Base-by-base conservation (phyloP, 2,113 vertebrate species). In the Anser brachyrhynchus region DNA sequence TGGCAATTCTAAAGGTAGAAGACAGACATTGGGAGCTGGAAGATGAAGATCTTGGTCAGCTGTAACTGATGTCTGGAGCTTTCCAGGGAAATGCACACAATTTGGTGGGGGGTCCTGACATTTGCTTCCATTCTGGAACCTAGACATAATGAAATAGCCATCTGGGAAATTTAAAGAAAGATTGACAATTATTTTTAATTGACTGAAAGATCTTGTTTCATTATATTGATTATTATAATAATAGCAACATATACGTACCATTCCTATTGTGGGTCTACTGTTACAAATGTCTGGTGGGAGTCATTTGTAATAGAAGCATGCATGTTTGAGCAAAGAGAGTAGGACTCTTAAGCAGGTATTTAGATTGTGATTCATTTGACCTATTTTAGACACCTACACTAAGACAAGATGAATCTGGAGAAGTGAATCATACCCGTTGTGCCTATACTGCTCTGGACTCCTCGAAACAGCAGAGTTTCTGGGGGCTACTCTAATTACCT, bases 311-410 rank as follows among this genome's bases (percentile, higher is more conserved):
- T 5, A 76, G 59, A 86, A n/a, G 62, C 0, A 1, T 15, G 11
- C 15, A 20, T 28, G 10, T 61, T 84, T 58, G 18, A 79, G 35
- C 21, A 89, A 82, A 39, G 54, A 35, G 87, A 79, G 54, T 54
- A 91, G 70, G 70, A 58, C 13, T 82, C 16, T 79, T 72, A 85
- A 92, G 49, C 23, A 91, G 49, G 12, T 89, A 73, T 76, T 95
- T 79, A 70, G 71, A 25, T 74, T 93, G 62, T 95, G 96, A 97
- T 93, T 97, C 91, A 96, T 92, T 94, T 96, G 93, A 87, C 93
- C 91, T 95, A 85, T 95, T 96, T 97, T 72, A 95, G 89, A 93
- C 96, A 97, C 96, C 93, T 93, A 95, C 93, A 79, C 66, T 65
- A 70, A 79, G 64, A 81, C 25, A 74, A 84, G 74, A 95, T 79